phyloP scores from a whole-genome alignment of 1,140 invertebrate species.

The Brachionus paranguensis region DNA sequence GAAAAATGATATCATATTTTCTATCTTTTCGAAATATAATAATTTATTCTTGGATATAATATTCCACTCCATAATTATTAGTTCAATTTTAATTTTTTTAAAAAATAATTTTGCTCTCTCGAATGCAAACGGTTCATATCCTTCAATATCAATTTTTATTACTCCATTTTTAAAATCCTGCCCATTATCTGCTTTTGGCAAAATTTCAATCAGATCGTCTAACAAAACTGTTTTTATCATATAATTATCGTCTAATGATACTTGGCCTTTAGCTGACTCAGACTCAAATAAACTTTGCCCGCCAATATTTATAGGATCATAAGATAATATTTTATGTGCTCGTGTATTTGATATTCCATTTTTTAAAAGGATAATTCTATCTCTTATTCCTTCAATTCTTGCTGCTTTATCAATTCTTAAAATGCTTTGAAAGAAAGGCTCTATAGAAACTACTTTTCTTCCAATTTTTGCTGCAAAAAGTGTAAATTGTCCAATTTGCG shows the following conservation, averaged over 20 bases:
- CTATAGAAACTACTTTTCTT: background rate
- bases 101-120: background rate
- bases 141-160: constrained; percentile 34
- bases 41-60: background rate
- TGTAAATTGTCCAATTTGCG: background rate
- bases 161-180: background rate
- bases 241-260: background rate
- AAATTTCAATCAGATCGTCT: background rate
- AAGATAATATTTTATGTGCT: background rate
- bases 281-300: background rate
- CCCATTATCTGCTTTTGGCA: background rate
- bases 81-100: background rate
- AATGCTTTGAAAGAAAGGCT: background rate
- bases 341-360: background rate
- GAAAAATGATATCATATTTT: no score
- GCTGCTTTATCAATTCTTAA: background rate
- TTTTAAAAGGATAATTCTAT: background rate
- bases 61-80: background rate
- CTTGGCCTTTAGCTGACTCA: background rate
- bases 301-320: background rate
- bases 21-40: no score
- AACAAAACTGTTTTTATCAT: background rate
- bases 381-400: background rate
- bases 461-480: background rate
- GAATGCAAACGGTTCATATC: background rate